A percentile compares a stretch with the other conserved stretches of the same genome.
Evolutionary conservation across 1,140 invertebrate species (phyloP).

Genomic region (Eumaeus atala): DNA sequence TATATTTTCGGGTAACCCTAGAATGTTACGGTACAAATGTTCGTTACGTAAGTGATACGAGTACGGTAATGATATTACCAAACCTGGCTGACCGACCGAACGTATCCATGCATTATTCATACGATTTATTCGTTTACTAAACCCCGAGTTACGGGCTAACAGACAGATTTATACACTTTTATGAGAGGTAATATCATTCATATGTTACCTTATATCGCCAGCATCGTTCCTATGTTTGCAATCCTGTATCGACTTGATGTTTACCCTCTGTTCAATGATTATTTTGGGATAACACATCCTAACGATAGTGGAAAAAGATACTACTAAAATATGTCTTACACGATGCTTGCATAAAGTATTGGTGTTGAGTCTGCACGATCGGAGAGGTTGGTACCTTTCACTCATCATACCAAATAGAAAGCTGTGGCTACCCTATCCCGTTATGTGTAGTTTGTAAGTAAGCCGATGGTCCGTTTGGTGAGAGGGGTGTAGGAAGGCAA

Average conservation of each 20-base stretch:
- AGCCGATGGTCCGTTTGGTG: too few relatives aligned
- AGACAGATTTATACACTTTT: constrained; percentile 47
- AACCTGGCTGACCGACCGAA: constrained; percentile 31
- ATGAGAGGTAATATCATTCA: constrained; percentile 31
- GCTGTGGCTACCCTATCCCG: too few relatives aligned
- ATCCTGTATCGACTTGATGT: not conserved
- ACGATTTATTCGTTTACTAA: constrained; percentile 47
- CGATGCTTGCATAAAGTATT: too few relatives aligned
- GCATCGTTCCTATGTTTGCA: too few relatives aligned
- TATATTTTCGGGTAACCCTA: too few relatives aligned
- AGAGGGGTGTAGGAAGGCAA: too few relatives aligned
- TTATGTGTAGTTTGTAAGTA: too few relatives aligned
- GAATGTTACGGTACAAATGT: not conserved
- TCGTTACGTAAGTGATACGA: constrained; percentile 33
- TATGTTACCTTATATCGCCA: constrained; percentile 13
- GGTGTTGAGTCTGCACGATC: too few relatives aligned
- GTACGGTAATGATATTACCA: constrained; percentile 42
- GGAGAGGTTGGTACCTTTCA: too few relatives aligned
- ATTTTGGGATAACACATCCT: not conserved
- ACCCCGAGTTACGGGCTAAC: constrained; percentile 38
- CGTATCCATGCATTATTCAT: constrained; percentile 50
- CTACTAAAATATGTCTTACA: too few relatives aligned
- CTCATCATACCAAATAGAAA: too few relatives aligned
- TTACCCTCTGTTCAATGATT: not conserved
- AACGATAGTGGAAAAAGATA: too few relatives aligned